A percentile compares a stretch with the other conserved stretches of the same genome.
Evolutionary conservation across 2,888 invertebrate genomes (phyloP).

Genomic region (Busseola fusca): DNA sequence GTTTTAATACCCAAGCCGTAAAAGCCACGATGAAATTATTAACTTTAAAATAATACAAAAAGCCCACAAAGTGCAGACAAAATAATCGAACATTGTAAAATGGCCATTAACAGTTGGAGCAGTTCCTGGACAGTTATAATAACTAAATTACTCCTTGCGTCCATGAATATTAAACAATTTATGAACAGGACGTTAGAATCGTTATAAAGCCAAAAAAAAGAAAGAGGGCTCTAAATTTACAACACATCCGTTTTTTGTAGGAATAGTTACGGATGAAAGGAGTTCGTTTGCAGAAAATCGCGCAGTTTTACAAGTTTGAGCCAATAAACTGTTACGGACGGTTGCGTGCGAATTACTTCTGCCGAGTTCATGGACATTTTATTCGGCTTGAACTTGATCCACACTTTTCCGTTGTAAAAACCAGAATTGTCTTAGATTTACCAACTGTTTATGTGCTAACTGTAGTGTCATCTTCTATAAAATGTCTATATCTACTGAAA

Average conservation of each 20-base stretch:
- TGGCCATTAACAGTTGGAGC: conserved; percentile 14
- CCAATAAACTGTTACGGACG: conserved; percentile 78
- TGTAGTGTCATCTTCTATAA: background rate
- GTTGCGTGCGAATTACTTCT: conserved; percentile 78
- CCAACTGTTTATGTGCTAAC: background rate
- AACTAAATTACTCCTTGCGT: conserved; percentile 45
- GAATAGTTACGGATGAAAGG: conserved; percentile 67
- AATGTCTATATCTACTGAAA: conserved; percentile 1
- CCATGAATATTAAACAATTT: conserved; percentile 52
- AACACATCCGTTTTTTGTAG: conserved; percentile 52
- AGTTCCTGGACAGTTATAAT: conserved; percentile 35
- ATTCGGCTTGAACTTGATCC: conserved; percentile 67
- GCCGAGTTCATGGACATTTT: conserved; percentile 72
- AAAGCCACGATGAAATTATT: conserved; percentile 46
- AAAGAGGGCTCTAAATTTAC: conserved; percentile 46
- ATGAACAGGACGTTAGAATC: conserved; percentile 40
- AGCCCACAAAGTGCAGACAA: conserved; percentile 1
- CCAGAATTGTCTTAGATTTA: conserved; percentile 21
- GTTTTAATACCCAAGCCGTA: conserved; percentile 67
- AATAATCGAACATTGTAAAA: conserved; percentile 22
- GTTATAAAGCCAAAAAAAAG: conserved; percentile 48
- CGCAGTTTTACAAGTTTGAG: conserved; percentile 73
- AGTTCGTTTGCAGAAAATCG: conserved; percentile 66
- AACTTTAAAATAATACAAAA: conserved; percentile 21
- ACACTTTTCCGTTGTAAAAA: conserved; percentile 34